Base-by-base conservation (phyloP, 1,140 invertebrate genomes). In the Schlechtendalia chinensis region DNA sequence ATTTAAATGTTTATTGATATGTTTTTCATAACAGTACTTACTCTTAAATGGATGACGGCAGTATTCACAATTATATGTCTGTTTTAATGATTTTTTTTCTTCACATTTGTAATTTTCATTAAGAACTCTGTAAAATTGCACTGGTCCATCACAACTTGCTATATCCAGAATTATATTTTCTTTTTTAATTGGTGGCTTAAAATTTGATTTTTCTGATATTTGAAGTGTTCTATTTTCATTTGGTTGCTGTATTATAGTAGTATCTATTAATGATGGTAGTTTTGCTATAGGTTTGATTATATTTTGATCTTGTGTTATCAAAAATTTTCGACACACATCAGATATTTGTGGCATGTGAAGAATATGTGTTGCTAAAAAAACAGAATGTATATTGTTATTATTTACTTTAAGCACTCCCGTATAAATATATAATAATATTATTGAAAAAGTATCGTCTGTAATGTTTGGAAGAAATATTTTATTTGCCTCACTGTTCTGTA, bases 121-220 rank as follows among this genome's bases (percentile, higher is more conserved):
- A 10, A 93, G 85, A 5, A 93, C 91, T 4, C 92, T 87, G 81
- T 92, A 92, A 85, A 96, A 95, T 50, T 91, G 87, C 0, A 96
- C 93, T 0, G 94, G 94, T 0, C 94, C 94, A 85, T 96, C 94
- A 85, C 94, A 95, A 65, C 92, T 94, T 10, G 94, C 94, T 5
- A 96, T 87, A 85, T 95, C 94, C 74, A 93, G 87, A 1, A 94
- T 90, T 17, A 91, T 89, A 82, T 88, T 88, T 82, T 86, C 86
- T 29, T 71, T 80, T 0, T 32, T 32, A 29, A 39, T 63, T n/a
- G 32, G 54, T 29, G 32, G 58, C 10, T 79, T 67, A 75, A 81
- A 82, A 75, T 69, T 82, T 39, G 17, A 71, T 65, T 54, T 29
- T 32, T 61, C 29, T 45, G 72, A 77, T 45, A 77, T 77, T 77